These are phyloP conservation scores for Temnothorax rugatulus DNA, from an alignment of 2,888 invertebrate genomes.

Conservation along the genomic window DNA sequence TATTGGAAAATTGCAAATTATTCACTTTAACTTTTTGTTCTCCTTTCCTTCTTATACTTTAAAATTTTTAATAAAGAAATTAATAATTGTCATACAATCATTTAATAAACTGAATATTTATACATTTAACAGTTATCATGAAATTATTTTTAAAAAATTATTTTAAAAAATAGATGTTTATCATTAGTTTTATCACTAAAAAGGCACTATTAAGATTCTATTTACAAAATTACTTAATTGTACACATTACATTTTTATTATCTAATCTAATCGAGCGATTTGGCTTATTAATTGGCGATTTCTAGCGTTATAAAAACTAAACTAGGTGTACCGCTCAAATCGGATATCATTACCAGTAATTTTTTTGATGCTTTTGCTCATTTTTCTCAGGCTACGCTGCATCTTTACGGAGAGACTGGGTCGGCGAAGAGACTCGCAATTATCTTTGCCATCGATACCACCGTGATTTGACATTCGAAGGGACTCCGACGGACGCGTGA, in stretches of 20 bases:
- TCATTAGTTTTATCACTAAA: not conserved
- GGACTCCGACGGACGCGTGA: not conserved
- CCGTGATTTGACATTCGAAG: conserved; percentile 64
- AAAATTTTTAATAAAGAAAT: not conserved
- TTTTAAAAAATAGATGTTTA: not conserved
- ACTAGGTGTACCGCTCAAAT: not conserved
- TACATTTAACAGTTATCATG: not conserved
- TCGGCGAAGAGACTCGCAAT: conserved; percentile 61
- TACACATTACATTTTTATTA: not conserved
- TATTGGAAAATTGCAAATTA: not conserved
- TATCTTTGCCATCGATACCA: conserved; percentile 59
- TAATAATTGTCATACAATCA: not conserved
- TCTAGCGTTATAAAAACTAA: not conserved
- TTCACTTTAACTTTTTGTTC: not conserved
- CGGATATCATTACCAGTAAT: conserved; percentile 77
- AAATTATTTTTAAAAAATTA: not conserved
- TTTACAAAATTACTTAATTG: not conserved
- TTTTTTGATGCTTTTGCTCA: conserved; percentile 80
- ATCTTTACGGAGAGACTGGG: conserved; percentile 79
- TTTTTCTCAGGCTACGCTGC: conserved; percentile 79
- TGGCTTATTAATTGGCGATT: not conserved
- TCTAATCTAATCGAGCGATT: conserved; percentile 1
- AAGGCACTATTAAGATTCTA: not conserved
- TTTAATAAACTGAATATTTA: not conserved
- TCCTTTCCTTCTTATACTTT: not conserved